These are phyloP conservation scores for Tenrec ecaudatus DNA, from an alignment of 2,113 vertebrate genomes.

Conservation along the genomic window DNA sequence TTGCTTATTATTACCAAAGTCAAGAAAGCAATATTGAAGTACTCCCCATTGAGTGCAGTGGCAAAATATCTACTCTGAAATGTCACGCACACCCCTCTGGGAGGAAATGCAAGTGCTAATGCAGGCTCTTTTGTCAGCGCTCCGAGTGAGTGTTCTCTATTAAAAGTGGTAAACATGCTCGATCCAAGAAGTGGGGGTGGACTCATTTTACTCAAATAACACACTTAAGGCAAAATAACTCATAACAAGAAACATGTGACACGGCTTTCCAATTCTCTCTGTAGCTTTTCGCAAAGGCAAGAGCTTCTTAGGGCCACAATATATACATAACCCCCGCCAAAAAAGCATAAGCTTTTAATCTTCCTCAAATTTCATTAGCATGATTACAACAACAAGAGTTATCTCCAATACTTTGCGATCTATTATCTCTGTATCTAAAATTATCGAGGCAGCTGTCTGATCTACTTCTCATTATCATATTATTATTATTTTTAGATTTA, in stretches of 20 bases:
- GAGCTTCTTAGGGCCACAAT: neutral
- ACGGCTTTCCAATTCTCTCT: neutral
- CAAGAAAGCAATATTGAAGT: conserved; percentile 10
- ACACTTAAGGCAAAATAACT: neutral
- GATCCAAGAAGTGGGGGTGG: neutral
- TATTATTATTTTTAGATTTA: no score
- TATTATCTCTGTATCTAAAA: neutral
- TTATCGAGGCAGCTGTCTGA: neutral
- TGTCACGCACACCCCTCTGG: neutral
- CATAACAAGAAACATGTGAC: neutral
- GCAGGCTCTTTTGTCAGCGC: neutral
- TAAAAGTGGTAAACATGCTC: conserved; percentile 48
- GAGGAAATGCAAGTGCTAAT: neutral
- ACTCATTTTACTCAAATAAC: conserved; percentile 24
- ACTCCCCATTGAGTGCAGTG: neutral
- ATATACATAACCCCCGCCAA: neutral
- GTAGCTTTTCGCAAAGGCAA: neutral
- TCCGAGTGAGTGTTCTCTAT: neutral
- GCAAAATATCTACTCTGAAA: neutral
- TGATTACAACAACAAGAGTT: neutral
- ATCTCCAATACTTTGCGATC: neutral
- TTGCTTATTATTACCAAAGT: neutral
- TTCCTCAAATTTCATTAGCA: neutral
- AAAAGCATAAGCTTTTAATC: neutral
- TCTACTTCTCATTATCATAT: neutral